Conservation (phyloP, 2,797 vertebrate genomes). For the Limosa lapponica region DNA sequence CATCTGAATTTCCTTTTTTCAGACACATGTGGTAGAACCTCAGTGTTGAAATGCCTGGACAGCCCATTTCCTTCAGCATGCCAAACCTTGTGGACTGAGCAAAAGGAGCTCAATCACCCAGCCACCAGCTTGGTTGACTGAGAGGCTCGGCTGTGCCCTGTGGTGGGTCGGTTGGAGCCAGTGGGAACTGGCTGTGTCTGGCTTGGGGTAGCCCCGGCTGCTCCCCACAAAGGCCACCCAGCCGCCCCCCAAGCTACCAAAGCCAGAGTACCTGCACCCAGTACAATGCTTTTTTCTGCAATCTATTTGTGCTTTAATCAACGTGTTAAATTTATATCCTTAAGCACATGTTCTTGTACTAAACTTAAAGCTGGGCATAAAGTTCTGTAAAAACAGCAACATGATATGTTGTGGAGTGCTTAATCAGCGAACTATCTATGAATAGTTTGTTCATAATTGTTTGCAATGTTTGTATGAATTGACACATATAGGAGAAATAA, state of each 20-base stretch:
- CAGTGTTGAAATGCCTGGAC: neutral
- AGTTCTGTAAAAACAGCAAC: neutral
- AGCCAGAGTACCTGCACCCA: accelerated
- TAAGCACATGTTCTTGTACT: neutral
- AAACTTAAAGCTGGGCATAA: neutral
- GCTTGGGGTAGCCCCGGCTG: accelerated
- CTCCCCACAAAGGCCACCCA: accelerated
- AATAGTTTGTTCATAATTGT: neutral
- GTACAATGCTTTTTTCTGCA: neutral
- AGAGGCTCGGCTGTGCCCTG: accelerated
- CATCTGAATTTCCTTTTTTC: neutral
- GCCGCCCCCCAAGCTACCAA: neutral
- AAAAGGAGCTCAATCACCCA: neutral
- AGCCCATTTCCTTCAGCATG: neutral
- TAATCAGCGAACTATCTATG: neutral
- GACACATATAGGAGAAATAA: neutral
- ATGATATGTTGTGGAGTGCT: neutral
- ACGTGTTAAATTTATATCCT: neutral
- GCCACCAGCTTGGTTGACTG: neutral
- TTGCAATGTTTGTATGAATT: neutral
- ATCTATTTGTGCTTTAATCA: neutral
- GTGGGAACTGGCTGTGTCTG: accelerated
- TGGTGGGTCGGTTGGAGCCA: accelerated
- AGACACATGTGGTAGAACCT: accelerated
- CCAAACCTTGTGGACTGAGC: neutral